phyloP scores from a whole-genome alignment of 2,113 vertebrate genomes.

The Rhynchomys soricoides region DNA sequence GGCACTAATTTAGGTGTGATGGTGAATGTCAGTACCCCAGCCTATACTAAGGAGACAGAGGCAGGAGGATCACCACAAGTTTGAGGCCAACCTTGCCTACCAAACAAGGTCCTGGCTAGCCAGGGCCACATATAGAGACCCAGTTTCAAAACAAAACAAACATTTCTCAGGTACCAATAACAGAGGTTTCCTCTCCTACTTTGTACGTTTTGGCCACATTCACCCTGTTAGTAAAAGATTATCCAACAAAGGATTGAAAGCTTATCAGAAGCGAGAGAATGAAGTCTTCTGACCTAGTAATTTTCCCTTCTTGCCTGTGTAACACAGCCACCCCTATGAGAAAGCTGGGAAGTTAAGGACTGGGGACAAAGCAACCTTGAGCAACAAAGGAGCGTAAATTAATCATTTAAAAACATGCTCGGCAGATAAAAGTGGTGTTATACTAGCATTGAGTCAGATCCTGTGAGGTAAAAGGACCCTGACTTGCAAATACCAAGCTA shows the following conservation, averaged over 20 bases:
- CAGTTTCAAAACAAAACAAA: background rate
- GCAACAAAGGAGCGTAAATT: background rate
- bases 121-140: background rate
- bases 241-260: constrained; percentile 80
- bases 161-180: background rate
- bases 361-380: background rate
- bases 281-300: constrained; percentile 75
- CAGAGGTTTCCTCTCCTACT: constrained; percentile 50
- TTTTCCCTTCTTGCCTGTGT: constrained; percentile 61
- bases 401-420: background rate
- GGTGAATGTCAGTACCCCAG: background rate
- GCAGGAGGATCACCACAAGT: background rate
- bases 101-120: background rate
- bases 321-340: background rate
- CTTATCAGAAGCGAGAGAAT: constrained; percentile 68
- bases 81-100: background rate
- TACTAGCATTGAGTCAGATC: background rate
- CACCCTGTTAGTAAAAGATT: constrained; percentile 58
- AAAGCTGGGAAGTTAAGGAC: background rate
- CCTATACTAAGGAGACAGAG: background rate
- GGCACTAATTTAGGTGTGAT: background rate
- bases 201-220: background rate
- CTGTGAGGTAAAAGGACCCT: background rate
- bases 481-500: constrained; percentile 1
- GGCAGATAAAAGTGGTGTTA: background rate